Base-by-base conservation (phyloP, 2,113 vertebrate species). In the Podiceps cristatus region DNA sequence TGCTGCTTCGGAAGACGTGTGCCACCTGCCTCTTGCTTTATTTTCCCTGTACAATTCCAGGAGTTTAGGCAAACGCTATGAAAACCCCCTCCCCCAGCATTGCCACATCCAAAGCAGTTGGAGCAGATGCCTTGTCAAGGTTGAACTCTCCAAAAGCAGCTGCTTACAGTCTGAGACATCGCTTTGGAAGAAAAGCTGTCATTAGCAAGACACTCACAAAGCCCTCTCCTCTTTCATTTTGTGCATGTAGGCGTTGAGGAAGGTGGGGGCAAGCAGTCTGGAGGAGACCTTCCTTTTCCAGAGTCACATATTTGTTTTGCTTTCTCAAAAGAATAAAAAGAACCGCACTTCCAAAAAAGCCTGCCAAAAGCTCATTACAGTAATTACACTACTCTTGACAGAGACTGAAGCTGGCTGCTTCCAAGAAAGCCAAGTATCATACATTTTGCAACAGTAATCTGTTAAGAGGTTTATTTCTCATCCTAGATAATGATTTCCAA, bases 111-210 rank as follows among this genome's bases (percentile, higher is more conserved):
- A 18, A 59, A 75, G 88, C 59, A 76, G 86, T 27, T 52, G 92
- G 62, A 96, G 47, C 67, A 95, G 96, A 93, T 86, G 92, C 52
- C 71, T 89, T 79, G 90, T 89, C 68, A 80, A 95, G 93, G 82
- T 0, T 96, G 91, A 93, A n/a, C 82, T 86, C 95, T 89, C 81
- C 78, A 84, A 63, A 74, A 92, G 76, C 93, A 97, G 80, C 76
- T 96, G 87, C 92, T 92, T 68, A 12, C 81, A 68, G 68, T 73
- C 55, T 49, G 11, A 93, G 94, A 14, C 71, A 72, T 44, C 44
- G n/a, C 90, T 55, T n/a, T 60, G 63, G 92, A 59, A 88, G 58
- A 84, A 49, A 79, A 85, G 59, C 53, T 45, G 42, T 86, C 83
- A 69, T 87, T 77, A 95, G 58, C 82, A 63, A 67, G 69, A 16